phyloP scores from a whole-genome alignment of 53 echinoderm and acorn worm genomes.

The Astropecten irregularis region DNA sequence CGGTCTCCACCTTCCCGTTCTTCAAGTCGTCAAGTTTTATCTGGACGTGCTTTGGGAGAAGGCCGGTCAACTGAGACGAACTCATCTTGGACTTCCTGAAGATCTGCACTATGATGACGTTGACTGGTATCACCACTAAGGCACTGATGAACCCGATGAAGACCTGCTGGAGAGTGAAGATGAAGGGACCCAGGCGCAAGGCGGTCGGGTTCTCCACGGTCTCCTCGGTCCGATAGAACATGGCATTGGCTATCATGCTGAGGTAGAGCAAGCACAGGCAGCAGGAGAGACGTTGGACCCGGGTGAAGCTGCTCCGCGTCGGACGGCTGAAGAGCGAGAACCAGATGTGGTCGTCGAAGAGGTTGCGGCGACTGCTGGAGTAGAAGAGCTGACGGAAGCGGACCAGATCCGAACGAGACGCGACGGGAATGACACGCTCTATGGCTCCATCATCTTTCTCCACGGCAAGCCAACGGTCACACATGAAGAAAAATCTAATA shows the following conservation, averaged over 20 bases:
- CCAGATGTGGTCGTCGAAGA: conserved; percentile 85
- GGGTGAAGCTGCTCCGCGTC: conserved; percentile 67
- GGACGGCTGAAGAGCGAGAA: conserved; percentile 83
- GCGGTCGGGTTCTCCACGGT: conserved; percentile 20
- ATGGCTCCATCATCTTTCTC: conserved; percentile 79
- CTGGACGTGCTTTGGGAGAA: conserved; percentile 11
- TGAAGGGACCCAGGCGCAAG: conserved; percentile 59
- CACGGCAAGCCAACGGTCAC: conserved; percentile 80
- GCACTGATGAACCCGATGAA: conserved; percentile 70
- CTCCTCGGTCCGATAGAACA: conserved; percentile 61
- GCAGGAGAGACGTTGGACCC: conserved; percentile 78
- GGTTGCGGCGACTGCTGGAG: conserved; percentile 63
- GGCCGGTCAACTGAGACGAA: conserved; percentile 16
- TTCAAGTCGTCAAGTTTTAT: neutral
- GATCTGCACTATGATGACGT: conserved; percentile 78
- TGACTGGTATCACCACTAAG: conserved; percentile 72
- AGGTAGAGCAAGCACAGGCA: conserved; percentile 78
- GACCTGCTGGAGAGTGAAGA: conserved; percentile 59
- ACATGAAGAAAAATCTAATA: conserved; percentile 75
- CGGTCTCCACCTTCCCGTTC: neutral
- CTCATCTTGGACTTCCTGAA: conserved; percentile 68
- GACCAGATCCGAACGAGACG: conserved; percentile 65
- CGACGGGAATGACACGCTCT: conserved; percentile 73
- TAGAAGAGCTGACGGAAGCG: conserved; percentile 69
- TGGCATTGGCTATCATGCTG: conserved; percentile 78